Percentiles rank a stretch among this genome's conserved stretches.
Conservation (phyloP, 2,888 invertebrate species). For the Portevinia maculata region DNA sequence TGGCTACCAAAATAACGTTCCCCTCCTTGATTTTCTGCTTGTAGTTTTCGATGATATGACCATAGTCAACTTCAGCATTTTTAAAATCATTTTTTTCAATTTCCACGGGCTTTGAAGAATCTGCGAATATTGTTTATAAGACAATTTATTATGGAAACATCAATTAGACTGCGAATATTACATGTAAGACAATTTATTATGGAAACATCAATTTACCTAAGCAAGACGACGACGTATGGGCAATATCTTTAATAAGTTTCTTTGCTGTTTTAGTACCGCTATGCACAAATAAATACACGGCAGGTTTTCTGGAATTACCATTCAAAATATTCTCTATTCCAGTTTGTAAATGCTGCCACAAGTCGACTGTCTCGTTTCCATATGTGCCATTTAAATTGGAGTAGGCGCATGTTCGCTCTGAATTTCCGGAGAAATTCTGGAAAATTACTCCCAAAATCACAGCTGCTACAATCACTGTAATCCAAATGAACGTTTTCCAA, state of each 20-base stretch:
- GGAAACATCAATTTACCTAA: too few relatives aligned
- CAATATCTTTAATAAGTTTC: constrained; percentile 77
- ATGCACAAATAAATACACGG: constrained; percentile 78
- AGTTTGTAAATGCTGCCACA: constrained; percentile 76
- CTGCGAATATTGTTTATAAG: constrained; percentile 29
- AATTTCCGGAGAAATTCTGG: too few relatives aligned
- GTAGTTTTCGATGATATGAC: constrained; percentile 78
- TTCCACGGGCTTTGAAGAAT: constrained; percentile 74
- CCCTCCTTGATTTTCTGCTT: constrained; percentile 77
- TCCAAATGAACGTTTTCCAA: neutral
- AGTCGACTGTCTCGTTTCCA: constrained; percentile 74
- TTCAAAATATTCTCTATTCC: constrained; percentile 78
- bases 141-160: constrained; percentile 2
- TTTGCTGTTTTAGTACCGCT: constrained; percentile 51
- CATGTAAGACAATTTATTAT: neutral
- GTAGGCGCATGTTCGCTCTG: constrained; percentile 75
- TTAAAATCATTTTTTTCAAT: constrained; percentile 76
- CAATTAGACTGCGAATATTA: constrained; percentile 4
- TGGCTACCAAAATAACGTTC: constrained; percentile 79
- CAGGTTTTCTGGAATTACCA: constrained; percentile 74
- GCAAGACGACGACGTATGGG: constrained; percentile 76
- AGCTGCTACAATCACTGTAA: neutral
- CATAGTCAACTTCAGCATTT: constrained; percentile 77
- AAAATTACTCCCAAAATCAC: too few relatives aligned
- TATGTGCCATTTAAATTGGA: constrained; percentile 53